These are phyloP conservation scores for Ectropis grisescens DNA, from an alignment of 1,140 invertebrate species.

Conservation along the genomic window DNA sequence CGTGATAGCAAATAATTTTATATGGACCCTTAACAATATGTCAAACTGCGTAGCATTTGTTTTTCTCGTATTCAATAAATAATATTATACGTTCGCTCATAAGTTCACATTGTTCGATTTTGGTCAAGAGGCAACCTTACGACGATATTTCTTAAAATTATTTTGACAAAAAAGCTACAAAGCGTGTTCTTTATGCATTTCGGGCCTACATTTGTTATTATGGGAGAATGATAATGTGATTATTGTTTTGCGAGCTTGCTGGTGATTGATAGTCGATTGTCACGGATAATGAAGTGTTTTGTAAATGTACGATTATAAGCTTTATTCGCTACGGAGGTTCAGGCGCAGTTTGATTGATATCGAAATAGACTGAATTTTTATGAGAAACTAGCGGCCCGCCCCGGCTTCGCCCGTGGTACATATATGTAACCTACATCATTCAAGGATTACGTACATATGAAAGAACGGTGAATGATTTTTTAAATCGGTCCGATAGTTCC, in stretches of 20 bases:
- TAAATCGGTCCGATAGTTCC: too few species aligned
- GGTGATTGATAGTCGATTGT: conserved; percentile 64
- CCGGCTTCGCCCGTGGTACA: too few species aligned
- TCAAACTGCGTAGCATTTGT: conserved; percentile 49
- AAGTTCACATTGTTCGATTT: conserved; percentile 65
- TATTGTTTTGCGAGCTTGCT: conserved; percentile 66
- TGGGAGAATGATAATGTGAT: conserved; percentile 68
- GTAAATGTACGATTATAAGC: conserved; percentile 44
- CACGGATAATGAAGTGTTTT: conserved; percentile 64
- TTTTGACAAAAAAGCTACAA: conserved; percentile 44
- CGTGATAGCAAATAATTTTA: conserved; percentile 69
- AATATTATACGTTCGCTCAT: conserved; percentile 63
- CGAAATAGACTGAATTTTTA: conserved; percentile 1
- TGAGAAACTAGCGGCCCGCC: too few species aligned
- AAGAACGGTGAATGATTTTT: too few species aligned
- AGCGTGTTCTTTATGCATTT: conserved; percentile 65
- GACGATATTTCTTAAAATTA: conserved; percentile 58
- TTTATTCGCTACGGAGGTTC: conserved; percentile 26
- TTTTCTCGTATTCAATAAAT: conserved; percentile 63
- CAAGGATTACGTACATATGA: too few species aligned
- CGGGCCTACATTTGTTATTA: conserved; percentile 62
- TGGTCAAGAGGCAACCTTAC: conserved; percentile 36
- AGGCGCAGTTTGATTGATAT: conserved; percentile 7
- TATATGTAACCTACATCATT: too few species aligned
- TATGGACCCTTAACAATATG: conserved; percentile 67